A percentile compares a stretch with the other conserved stretches of the same genome.
Conservation (phyloP, 2,113 vertebrate genomes). For the Silurus meridionalis region DNA sequence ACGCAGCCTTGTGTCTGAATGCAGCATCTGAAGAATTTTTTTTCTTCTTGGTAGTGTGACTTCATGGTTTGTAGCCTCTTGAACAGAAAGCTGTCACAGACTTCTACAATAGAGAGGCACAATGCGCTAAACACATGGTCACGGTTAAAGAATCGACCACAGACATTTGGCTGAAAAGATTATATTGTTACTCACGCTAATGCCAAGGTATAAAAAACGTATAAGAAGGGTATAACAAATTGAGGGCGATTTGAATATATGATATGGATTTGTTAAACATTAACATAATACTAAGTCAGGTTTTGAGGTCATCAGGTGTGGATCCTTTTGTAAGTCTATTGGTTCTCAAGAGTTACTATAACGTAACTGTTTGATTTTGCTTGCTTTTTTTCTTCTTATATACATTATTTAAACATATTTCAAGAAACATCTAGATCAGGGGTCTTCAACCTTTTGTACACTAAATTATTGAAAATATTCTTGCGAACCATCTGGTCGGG, state of each 20-base stretch:
- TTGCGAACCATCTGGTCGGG: too few relatives aligned
- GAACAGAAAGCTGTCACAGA: neutral
- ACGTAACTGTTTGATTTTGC: neutral
- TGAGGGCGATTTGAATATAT: neutral
- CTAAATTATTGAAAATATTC: too few relatives aligned
- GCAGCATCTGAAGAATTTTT: constrained; percentile 20
- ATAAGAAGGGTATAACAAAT: too few relatives aligned
- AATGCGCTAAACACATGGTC: constrained; percentile 1
- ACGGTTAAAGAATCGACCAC: neutral
- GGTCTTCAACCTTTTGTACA: too few relatives aligned
- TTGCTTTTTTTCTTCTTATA: neutral
- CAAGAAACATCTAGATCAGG: neutral
- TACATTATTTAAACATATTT: neutral
- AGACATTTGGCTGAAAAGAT: neutral
- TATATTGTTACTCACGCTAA: neutral
- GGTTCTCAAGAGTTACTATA: neutral
- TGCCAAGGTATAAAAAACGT: too few relatives aligned
- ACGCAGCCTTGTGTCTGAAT: constrained; percentile 28
- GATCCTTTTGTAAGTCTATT: neutral
- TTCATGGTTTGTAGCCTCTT: constrained; percentile 25
- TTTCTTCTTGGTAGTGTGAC: neutral
- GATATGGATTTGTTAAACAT: neutral
- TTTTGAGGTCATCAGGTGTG: neutral
- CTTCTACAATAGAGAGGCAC: neutral
- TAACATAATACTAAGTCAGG: neutral